Evolutionary conservation across 2,113 vertebrate genomes (phyloP), one percentile per base, ranked within the genome.

Genomic region (Albula goreensis): DNA sequence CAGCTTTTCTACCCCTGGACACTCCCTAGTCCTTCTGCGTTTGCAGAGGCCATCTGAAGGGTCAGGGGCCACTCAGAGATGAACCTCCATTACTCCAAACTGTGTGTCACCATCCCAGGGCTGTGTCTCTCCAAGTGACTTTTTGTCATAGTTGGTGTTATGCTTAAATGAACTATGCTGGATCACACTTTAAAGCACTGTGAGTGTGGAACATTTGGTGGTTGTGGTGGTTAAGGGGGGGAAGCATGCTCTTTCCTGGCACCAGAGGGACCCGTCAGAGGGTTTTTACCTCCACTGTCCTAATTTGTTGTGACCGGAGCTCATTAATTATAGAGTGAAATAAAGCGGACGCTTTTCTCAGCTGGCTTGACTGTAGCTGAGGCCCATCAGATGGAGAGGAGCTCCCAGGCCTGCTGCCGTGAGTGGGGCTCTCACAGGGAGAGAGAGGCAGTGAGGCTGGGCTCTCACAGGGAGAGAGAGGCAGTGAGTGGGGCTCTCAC

Each of bases 301-400:
- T 94, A 93, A 94, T 93, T 94, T 92, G 92, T 91, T 90, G 88
- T 22, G 92, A 94, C 91, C 86, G 90, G 91, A 89, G 56, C 91
- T 95, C 92, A 96, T 96, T 93, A 95, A 94, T 94, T 94, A 95
- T 94, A 93, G 94, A 96, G 93, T 91, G 93, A 93, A 94, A 94
- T 94, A 94, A 96, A 96, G 92, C 91, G 92, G 91, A 89, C 92
- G 92, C 90, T 93, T 94, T 94, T 93, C 92, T 93, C 92, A 91
- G 92, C 92, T 92, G 94, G 93, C 93, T 93, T 92, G 88, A 93
- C 90, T 90, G 90, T 87, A 90, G 91, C 83, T 86, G 83, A 84
- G 5, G 85, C 89, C 93, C 91, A 92, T 93, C 92, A 93, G 87
- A 89, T 80, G 89, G 91, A 92, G 91, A 89, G 84, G 87, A 78